Percentiles rank a stretch among this genome's conserved stretches.
These are phyloP conservation scores for Calliopsis andreniformis DNA, from an alignment of 1,140 invertebrate species.

Conservation along the genomic window DNA sequence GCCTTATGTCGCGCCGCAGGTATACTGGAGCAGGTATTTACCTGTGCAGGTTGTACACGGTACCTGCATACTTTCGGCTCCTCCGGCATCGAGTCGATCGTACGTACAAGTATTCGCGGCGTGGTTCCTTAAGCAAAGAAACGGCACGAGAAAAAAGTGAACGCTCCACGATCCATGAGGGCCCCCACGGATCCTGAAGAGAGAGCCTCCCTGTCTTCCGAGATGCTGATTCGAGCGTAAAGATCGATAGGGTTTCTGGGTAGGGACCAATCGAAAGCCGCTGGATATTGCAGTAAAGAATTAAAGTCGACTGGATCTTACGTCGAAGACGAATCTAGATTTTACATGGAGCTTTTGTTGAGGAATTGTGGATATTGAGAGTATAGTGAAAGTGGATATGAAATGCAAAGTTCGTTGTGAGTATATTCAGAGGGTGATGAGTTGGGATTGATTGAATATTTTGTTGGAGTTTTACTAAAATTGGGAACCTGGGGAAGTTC, in stretches of 20 bases:
- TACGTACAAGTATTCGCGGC: constrained; percentile 51
- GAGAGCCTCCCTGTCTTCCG: constrained; percentile 2
- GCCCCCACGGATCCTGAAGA: constrained; percentile 1
- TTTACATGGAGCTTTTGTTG: too few relatives aligned
- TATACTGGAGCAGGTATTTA: constrained; percentile 63
- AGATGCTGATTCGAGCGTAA: constrained; percentile 39
- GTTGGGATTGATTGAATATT: too few relatives aligned
- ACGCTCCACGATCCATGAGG: constrained; percentile 17
- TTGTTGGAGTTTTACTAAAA: too few relatives aligned
- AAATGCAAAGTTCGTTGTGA: too few relatives aligned
- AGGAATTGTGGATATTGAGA: too few relatives aligned
- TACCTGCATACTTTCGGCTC: constrained; percentile 62
- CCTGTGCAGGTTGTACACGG: constrained; percentile 58
- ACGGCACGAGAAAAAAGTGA: constrained; percentile 11
- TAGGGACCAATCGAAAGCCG: neutral
- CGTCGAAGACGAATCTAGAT: neutral
- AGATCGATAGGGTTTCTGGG: constrained; percentile 15
- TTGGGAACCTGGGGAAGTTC: too few relatives aligned
- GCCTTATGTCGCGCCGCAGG: constrained; percentile 55
- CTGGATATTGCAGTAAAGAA: neutral
- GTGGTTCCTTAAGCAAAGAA: constrained; percentile 45
- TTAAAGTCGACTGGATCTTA: neutral
- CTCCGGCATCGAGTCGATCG: constrained; percentile 32
- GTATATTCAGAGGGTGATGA: too few relatives aligned
- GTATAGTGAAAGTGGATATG: too few relatives aligned